Percentiles rank a stretch among this genome's conserved stretches.
phyloP scores from a whole-genome alignment of 2,113 vertebrate species.

The Carollia perspicillata region DNA sequence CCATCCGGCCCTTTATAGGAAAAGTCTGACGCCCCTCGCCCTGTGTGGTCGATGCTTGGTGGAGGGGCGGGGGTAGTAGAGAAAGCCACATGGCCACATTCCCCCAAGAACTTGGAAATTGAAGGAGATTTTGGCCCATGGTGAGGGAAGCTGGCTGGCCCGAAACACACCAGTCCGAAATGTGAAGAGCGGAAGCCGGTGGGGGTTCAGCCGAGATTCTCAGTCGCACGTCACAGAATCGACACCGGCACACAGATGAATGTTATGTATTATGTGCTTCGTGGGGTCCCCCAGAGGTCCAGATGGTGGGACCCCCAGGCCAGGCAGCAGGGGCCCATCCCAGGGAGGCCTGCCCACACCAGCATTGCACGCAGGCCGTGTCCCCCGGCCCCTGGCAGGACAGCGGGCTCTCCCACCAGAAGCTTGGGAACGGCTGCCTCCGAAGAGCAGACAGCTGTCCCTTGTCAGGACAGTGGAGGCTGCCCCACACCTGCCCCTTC shows the following conservation, averaged over 20 bases:
- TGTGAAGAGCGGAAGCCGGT: neutral
- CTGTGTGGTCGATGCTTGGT: neutral
- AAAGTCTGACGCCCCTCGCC: neutral
- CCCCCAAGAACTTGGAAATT: neutral
- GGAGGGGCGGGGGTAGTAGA: fast-evolving
- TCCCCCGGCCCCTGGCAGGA: too few species aligned
- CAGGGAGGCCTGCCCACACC: too few species aligned
- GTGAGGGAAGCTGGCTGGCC: neutral
- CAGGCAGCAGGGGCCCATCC: too few species aligned
- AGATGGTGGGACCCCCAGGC: neutral
- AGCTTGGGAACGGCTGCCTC: too few species aligned
- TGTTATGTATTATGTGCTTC: neutral
- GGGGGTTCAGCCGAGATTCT: neutral
- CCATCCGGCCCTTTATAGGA: too few species aligned
- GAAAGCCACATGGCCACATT: neutral
- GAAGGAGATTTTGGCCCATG: neutral
- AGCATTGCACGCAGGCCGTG: too few species aligned
- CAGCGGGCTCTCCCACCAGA: too few species aligned
- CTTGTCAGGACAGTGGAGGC: too few species aligned
- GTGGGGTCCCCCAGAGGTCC: neutral
- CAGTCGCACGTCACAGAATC: neutral
- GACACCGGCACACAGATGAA: neutral
- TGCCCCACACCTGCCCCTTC: too few species aligned
- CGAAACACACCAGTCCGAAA: neutral
- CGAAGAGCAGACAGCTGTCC: too few species aligned